Base-by-base conservation (phyloP, 2,888 invertebrate species). In the Anoncus sp. region DNA sequence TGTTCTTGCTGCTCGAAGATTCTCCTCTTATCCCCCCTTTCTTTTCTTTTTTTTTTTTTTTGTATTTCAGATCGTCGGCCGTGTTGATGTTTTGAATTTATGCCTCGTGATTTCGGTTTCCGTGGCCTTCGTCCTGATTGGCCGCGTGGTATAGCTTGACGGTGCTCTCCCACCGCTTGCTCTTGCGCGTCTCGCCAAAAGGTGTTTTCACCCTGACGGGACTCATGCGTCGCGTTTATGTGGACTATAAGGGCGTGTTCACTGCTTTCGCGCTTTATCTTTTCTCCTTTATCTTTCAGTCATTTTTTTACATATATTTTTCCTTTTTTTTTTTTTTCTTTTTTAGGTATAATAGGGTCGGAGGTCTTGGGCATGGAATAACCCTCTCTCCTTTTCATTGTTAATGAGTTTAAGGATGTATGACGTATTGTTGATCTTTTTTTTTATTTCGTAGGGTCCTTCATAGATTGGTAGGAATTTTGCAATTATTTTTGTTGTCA, bases 401-500 rank as follows among this genome's bases (percentile, higher is more conserved):
- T 49, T 1, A 0, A n/a, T 5, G 16, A 27, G n/a, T 1, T 2
- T 12, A 1, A 59, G 49, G 0, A 60, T 12, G 14, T 70, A 60
- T 0, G 69, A 70, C 0, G 59, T 27, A 1, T 16, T 38, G 14
- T 24, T 7, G 2, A 47, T 16, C 35, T 47, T 57, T 14, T 3
- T 31, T 7, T 45, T 31, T 0, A 69, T 35, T 1, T 2, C 5
- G 20, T 69, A 69, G 2, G 69, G 69, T 0, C 69, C 69, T 12
- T 70, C 69, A 6, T 70, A 70, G 1, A 70, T 0, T 3, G 59
- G 57, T 10, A 70, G 10, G n/a, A 70, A 70, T 16, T 70, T 70
- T 1, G 69, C 69, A 2, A 70, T 70, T n/a, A 20, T 62, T 2
- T 59, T 35, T 14, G 12, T 1, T 2, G 53, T 1, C 0, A 62